These are phyloP conservation scores for Frieseomelitta varia DNA, from an alignment of 1,140 invertebrate species.

Conservation along the genomic window DNA sequence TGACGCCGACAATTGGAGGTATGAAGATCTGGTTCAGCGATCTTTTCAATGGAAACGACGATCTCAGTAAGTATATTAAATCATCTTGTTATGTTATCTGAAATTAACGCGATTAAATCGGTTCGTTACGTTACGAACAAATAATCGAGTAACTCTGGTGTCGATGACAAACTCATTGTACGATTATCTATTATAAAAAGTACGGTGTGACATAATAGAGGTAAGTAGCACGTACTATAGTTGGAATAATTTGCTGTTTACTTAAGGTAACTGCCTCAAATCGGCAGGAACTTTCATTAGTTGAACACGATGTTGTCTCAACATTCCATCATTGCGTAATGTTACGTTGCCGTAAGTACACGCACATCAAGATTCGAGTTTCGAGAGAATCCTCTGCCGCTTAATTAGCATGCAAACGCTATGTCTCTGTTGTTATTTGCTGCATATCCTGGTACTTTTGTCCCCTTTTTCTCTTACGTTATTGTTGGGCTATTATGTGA, in stretches of 20 bases:
- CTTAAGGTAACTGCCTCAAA: constrained; percentile 1
- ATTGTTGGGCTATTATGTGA: not conserved
- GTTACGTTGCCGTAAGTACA: not conserved
- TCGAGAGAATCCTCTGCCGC: not conserved
- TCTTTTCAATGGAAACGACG: constrained; percentile 83
- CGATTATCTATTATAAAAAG: constrained; percentile 8
- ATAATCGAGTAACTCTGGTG: not conserved
- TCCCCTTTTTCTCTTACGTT: not conserved
- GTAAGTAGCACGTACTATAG: not conserved
- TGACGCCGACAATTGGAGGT: constrained; percentile 84
- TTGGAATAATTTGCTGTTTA: not conserved
- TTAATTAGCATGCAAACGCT: constrained; percentile 26
- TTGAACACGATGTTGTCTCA: not conserved
- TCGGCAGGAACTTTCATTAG: constrained; percentile 25
- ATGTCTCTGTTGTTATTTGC: constrained; percentile 14
- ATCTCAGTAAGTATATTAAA: constrained; percentile 82
- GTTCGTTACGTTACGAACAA: not conserved
- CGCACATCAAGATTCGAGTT: not conserved
- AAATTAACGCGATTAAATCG: not conserved
- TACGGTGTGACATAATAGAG: not conserved
- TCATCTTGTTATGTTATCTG: too few species aligned
- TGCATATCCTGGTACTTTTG: not conserved
- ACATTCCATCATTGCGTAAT: constrained; percentile 23
- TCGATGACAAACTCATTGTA: not conserved
- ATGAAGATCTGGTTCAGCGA: constrained; percentile 83